Evolutionary conservation across 2,888 invertebrate genomes (phyloP), one percentile per base, ranked within the genome.

Genomic region (Amblyjoppa proteus): DNA sequence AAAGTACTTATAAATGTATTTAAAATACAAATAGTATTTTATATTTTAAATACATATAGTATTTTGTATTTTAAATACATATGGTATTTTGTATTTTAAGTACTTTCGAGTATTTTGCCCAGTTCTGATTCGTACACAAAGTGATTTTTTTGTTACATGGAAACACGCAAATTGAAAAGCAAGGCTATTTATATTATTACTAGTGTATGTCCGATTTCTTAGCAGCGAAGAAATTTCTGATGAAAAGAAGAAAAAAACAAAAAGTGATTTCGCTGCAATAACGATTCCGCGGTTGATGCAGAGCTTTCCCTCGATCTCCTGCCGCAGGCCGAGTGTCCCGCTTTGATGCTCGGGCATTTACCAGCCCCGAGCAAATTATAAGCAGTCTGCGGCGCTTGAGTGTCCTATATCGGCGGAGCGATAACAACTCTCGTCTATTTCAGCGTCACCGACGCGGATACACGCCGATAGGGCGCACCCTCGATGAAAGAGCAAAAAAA

Each of bases 291-390:
- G 3, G 7, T 28, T 3, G 58, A 34, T 61, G 69, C 25, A 20
- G 3, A 41, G 28, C 51, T 71, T 53, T 56, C 73, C 1, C n/a
- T 38, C 6, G n/a, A 51, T 70, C 7, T 51, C 28, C 28, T 16
- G 34, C 61, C 51, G 13, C 34, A 64, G 51, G 25, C 0, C 49
- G 51, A 28, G n/a, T 49, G 31, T 56, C n/a, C 7, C 69, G 25
- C 64, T 70, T 56, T 69, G 45, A 70, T 70, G 64, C 70, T 71
- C 64, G 79, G 75, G 56, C 69, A 70, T 84, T 84, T 77, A 81
- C 77, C 73, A 70, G 71, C 53, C 68, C 73, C 77, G 45, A 73
- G 81, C 77, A 78, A 84, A 81, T 84, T 74, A 84, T 77, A 73
- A 81, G 58, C 51, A 66, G 71, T 45, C 56, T 64, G 64, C 38